phyloP scores from a whole-genome alignment of 2,113 vertebrate genomes.

The Desmodus rotundus region DNA sequence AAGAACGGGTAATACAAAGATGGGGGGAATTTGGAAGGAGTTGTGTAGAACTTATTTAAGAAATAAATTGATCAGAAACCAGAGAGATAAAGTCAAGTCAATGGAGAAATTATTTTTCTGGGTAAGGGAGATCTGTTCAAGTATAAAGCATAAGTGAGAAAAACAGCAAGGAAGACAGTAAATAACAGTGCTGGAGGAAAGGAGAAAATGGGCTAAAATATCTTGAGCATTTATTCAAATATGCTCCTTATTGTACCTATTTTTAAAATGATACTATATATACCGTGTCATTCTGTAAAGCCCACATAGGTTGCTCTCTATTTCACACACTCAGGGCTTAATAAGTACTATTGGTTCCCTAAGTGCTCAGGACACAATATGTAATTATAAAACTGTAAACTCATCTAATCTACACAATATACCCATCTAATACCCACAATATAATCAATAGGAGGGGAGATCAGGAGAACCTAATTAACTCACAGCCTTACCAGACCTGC shows the following conservation, averaged over 20 bases:
- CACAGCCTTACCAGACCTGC: background rate
- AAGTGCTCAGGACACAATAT: background rate
- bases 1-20: background rate
- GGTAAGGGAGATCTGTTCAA: background rate
- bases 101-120: background rate
- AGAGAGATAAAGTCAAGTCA: background rate
- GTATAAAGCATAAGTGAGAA: background rate
- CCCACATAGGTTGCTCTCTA: background rate
- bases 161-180: too few species aligned
- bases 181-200: background rate
- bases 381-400: background rate
- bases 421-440: background rate
- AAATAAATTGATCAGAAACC: background rate
- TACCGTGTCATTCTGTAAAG: too few species aligned
- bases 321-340: background rate
- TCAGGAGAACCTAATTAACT: background rate
- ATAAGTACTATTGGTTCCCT: background rate
- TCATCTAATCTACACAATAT: too few species aligned
- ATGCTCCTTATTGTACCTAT: fast-evolving
- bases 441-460: fast-evolving
- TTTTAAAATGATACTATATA: background rate
- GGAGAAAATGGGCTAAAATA: background rate
- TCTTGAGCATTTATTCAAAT: background rate
- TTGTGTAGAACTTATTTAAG: background rate
- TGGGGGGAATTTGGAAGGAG: background rate